A percentile compares a stretch with the other conserved stretches of the same genome.
Conservation (phyloP, 2,888 invertebrate species). For the Pilophorus perplexus region DNA sequence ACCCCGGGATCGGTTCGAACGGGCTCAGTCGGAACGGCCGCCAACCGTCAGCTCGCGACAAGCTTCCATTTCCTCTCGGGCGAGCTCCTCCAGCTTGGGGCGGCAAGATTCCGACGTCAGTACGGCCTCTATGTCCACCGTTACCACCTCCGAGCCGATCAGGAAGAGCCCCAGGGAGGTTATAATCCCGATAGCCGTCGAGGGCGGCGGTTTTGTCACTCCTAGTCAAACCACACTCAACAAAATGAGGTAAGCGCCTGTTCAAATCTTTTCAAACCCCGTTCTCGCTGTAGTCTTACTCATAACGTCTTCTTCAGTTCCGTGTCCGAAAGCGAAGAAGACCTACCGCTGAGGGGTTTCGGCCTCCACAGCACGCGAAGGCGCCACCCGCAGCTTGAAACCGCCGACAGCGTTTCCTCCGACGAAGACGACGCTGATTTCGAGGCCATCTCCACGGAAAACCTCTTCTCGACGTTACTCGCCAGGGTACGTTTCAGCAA, state of each 20-base stretch:
- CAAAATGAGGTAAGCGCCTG: constrained; percentile 48
- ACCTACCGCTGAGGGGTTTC: constrained; percentile 55
- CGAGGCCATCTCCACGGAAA: constrained; percentile 86
- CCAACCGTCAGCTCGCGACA: constrained; percentile 37
- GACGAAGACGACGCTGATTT: constrained; percentile 88
- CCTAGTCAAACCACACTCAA: constrained; percentile 68
- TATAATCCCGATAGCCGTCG: constrained; percentile 89
- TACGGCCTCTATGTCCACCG: constrained; percentile 47
- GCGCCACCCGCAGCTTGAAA: constrained; percentile 58
- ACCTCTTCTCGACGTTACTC: constrained; percentile 80
- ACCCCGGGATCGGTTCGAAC: neutral
- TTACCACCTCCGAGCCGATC: constrained; percentile 63
- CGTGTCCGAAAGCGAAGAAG: constrained; percentile 50
- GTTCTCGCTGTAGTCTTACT: no score
- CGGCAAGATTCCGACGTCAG: constrained; percentile 49
- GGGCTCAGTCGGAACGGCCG: constrained; percentile 32
- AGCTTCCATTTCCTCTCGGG: constrained; percentile 38
- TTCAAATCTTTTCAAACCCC: no score
- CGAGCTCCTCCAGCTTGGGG: constrained; percentile 41
- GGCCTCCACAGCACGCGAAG: constrained; percentile 63
- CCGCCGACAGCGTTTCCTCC: constrained; percentile 83
- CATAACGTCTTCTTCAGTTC: constrained; percentile 47
- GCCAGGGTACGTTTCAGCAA: constrained; percentile 62
- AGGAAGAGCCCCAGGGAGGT: constrained; percentile 86
- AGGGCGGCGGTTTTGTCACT: constrained; percentile 82